These are phyloP conservation scores for Temnothorax rugatulus DNA, from an alignment of 2,888 invertebrate species.

Conservation along the genomic window DNA sequence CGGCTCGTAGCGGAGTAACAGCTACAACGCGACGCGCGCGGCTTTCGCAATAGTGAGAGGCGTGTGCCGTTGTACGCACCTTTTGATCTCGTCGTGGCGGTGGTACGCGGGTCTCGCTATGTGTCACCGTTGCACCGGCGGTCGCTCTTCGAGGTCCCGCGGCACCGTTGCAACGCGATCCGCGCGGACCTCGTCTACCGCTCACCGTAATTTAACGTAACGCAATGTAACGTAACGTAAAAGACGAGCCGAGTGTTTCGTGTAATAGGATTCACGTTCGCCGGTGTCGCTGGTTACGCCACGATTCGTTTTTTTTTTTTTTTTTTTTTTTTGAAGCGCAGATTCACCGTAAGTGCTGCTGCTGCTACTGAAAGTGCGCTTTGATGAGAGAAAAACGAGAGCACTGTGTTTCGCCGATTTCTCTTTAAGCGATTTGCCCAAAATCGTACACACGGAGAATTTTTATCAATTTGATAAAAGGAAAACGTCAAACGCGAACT, in stretches of 20 bases:
- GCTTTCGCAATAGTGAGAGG: constrained; percentile 80
- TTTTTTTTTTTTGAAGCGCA: not conserved
- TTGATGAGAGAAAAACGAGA: not conserved
- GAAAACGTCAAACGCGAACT: not conserved
- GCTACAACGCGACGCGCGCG: constrained; percentile 50
- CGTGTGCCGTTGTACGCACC: constrained; percentile 77
- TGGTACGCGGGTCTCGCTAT: constrained; percentile 51
- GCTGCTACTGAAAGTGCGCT: not conserved
- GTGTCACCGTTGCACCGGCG: constrained; percentile 62
- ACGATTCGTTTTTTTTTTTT: not conserved
- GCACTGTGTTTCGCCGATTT: not conserved
- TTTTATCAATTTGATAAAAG: not conserved
- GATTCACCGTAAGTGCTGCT: not conserved
- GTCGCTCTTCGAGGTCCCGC: constrained; percentile 47
- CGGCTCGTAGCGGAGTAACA: constrained; percentile 57
- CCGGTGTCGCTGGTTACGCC: constrained; percentile 18
- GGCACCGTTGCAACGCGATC: constrained; percentile 52
- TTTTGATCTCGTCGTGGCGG: constrained; percentile 66
- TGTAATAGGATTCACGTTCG: constrained; percentile 29
- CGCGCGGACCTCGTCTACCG: constrained; percentile 36
- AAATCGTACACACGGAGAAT: not conserved
- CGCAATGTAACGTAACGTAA: constrained; percentile 38
- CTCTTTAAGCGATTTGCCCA: not conserved
- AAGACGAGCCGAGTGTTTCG: constrained; percentile 39
- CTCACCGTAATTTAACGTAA: constrained; percentile 39